Base-by-base conservation (phyloP, 2,888 invertebrate species). In the Sialis lutaria region DNA sequence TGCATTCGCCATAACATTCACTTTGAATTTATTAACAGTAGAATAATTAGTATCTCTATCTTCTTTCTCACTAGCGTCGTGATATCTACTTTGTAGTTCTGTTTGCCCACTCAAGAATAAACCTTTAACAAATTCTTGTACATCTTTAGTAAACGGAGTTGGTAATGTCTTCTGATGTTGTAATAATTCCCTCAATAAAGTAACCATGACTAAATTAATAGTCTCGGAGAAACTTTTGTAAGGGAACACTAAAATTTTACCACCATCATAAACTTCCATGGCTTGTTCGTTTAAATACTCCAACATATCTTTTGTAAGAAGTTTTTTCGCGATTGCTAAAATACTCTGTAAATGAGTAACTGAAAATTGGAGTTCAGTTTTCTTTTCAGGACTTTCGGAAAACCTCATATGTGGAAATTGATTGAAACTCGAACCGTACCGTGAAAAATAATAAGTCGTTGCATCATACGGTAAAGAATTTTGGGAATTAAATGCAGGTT, bases 181-280 rank as follows among this genome's bases (percentile, higher is more conserved):
- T 49, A 96, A 66, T 46, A 97, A 67, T 62, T 98, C 96, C 50
- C 93, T 72, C 50, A 98, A 67, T 45, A 97, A 66, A 0, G 93
- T 89, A 0, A 97, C 88, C 75, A 93, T 79, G 1, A 93, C 93
- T 47, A 97, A 69, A 63, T 90, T 93, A 47, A 97, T 69, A 0
- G 91, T 91, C 66, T 98, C 97, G 50, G 91, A 93, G 61, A 95
- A 91, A 0, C 89, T 88, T 59, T 87, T 86, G 66, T 96, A 96
- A 0, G 92, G 91, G 60, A 91, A 95, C 54, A 74, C 72, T 56
- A 70, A 66, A 53, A 81, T 80, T 59, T 79, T 78, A 52, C 77
- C 79, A 33, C 79, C 75, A 22, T 76, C 72, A 58, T 78, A 82
- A 41, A 90, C 79, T 64, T 90, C 88, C 50, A 79, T 72, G 2